Percentiles rank a stretch among this genome's conserved stretches.
These are phyloP conservation scores for Synergus itoensis DNA, from an alignment of 2,888 invertebrate species.

Conservation along the genomic window DNA sequence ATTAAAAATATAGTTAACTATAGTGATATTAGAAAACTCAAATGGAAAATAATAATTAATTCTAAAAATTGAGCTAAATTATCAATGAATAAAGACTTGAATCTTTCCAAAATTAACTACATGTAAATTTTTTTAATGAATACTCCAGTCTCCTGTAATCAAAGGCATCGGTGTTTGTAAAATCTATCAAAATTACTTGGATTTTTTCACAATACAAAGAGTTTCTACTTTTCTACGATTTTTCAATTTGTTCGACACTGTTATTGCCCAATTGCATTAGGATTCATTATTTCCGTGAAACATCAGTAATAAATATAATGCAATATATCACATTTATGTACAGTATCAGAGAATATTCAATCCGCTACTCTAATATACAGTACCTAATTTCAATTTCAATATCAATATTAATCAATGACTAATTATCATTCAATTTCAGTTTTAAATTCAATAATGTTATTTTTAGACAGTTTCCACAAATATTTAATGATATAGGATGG, in stretches of 20 bases:
- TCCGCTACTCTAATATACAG: not conserved
- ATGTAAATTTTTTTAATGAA: constrained; percentile 10
- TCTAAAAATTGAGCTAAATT: not conserved
- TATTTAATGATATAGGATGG: constrained; percentile 5
- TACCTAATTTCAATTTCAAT: not conserved
- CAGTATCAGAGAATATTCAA: not conserved
- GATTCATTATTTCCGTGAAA: not conserved
- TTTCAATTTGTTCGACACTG: constrained; percentile 15
- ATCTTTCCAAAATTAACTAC: not conserved
- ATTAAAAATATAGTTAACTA: constrained; percentile 7
- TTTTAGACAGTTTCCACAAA: not conserved
- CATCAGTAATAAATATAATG: not conserved
- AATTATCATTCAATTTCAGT: not conserved
- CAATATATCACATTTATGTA: constrained; percentile 5
- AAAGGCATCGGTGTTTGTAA: constrained; percentile 31
- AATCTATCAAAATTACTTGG: constrained; percentile 31
- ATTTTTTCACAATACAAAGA: constrained; percentile 5
- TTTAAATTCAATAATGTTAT: not conserved
- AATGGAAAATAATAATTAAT: not conserved
- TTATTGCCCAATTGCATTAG: not conserved
- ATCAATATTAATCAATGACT: not conserved
- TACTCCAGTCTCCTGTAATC: constrained; percentile 32
- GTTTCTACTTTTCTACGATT: not conserved
- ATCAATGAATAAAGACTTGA: not conserved
- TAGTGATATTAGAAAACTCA: not conserved